Conservation (phyloP, 2,888 invertebrate genomes). For the Poecilobothrus nobilitatus region DNA sequence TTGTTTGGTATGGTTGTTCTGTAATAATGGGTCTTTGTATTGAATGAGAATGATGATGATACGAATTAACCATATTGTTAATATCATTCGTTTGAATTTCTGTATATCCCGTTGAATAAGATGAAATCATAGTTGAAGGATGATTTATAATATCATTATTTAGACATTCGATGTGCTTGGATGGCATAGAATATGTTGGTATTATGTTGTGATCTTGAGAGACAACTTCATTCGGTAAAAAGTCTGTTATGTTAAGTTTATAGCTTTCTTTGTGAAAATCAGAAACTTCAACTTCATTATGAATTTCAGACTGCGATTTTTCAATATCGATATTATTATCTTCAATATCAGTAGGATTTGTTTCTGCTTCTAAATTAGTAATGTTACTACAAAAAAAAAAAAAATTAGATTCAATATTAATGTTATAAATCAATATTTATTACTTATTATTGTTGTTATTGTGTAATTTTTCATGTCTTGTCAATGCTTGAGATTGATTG, state of each 20-base stretch:
- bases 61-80: neutral
- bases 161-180: neutral
- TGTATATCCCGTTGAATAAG: neutral
- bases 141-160: neutral
- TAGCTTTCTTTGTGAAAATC: conserved; percentile 52
- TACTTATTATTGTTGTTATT: conserved; percentile 17
- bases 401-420: neutral
- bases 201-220: neutral
- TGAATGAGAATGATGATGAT: neutral
- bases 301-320: neutral
- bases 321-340: neutral
- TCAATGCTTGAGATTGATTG: conserved; percentile 30
- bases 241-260: conserved; percentile 32
- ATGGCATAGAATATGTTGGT: neutral
- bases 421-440: neutral
- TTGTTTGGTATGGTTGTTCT: neutral
- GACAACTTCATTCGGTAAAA: neutral
- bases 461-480: conserved; percentile 30
- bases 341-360: neutral
- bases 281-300: conserved; percentile 45
- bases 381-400: neutral
- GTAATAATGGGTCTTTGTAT: neutral
- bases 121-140: neutral
- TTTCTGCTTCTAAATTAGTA: neutral
- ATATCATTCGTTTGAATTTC: neutral